phyloP scores from a whole-genome alignment of 2,888 invertebrate genomes.

The Melinaea marsaeus region DNA sequence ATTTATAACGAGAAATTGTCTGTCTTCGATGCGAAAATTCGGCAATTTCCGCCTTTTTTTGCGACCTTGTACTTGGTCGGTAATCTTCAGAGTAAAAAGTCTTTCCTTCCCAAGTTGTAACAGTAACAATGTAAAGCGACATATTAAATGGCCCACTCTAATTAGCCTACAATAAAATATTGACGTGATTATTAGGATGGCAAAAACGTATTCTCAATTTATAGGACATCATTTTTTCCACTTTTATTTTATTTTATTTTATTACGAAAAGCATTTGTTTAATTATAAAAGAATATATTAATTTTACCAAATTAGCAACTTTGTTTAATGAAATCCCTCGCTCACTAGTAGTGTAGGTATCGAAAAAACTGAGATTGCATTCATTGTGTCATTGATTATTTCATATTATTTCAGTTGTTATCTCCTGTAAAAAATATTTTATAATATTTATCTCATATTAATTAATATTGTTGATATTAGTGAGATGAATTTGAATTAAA shows the following conservation, averaged over 20 bases:
- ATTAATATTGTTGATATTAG: too few relatives aligned
- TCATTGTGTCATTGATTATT: too few relatives aligned
- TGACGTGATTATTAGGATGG: slow-evolving; percentile 28
- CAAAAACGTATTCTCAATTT: slow-evolving; percentile 14
- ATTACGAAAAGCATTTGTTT: too few relatives aligned
- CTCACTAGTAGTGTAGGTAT: too few relatives aligned
- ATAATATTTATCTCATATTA: too few relatives aligned
- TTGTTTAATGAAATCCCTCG: too few relatives aligned
- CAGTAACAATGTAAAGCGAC: slow-evolving; percentile 46
- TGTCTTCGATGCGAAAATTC: slow-evolving; percentile 74
- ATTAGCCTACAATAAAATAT: slow-evolving; percentile 41
- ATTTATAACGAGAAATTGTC: slow-evolving; percentile 75
- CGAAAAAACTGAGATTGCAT: too few relatives aligned
- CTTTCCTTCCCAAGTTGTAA: slow-evolving; percentile 52
- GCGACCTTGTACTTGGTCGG: slow-evolving; percentile 72
- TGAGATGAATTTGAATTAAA: too few relatives aligned
- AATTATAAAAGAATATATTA: too few relatives aligned
- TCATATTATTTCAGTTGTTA: too few relatives aligned
- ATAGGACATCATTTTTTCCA: background rate
- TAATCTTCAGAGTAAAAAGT: slow-evolving; percentile 74
- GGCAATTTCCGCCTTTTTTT: slow-evolving; percentile 75
- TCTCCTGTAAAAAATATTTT: too few relatives aligned
- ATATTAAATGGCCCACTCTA: slow-evolving; percentile 59
- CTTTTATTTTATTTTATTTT: slow-evolving; percentile 1
- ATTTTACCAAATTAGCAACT: too few relatives aligned